Conservation (phyloP, 2,888 invertebrate species). For the Podabrus alpinus region DNA sequence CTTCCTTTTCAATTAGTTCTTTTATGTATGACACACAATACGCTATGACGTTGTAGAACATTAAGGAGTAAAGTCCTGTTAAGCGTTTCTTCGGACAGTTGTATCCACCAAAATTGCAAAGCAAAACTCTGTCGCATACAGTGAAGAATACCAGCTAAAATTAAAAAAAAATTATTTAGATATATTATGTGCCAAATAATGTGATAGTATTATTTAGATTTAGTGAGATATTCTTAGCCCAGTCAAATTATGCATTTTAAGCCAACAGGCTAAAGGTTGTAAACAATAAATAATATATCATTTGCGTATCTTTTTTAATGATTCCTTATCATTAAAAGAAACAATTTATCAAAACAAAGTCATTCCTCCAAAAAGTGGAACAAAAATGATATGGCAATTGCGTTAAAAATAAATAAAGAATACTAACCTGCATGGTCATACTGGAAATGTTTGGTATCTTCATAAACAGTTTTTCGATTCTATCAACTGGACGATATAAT, state of each 20-base stretch:
- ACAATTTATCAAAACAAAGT: neutral
- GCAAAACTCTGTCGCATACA: constrained; percentile 69
- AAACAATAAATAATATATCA: neutral
- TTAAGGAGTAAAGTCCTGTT: constrained; percentile 74
- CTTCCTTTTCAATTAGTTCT: constrained; percentile 73
- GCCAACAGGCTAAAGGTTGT: too few species aligned
- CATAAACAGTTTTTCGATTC: constrained; percentile 67
- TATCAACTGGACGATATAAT: constrained; percentile 66
- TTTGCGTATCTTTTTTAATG: neutral
- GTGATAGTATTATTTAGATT: too few species aligned
- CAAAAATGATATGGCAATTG: neutral
- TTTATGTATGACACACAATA: constrained; percentile 77
- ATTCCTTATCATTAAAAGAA: neutral
- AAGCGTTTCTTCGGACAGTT: constrained; percentile 55
- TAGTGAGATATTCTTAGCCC: too few species aligned
- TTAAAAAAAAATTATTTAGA: constrained; percentile 13
- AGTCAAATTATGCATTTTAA: too few species aligned
- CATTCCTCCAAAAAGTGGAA: neutral
- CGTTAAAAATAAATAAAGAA: neutral
- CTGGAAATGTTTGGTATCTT: constrained; percentile 73
- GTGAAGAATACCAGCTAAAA: constrained; percentile 72
- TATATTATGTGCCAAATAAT: neutral
- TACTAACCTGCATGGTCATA: constrained; percentile 68
- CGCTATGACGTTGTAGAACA: constrained; percentile 82
- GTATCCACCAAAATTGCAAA: constrained; percentile 56